Evolutionary conservation across 2,888 invertebrate species (phyloP).

Genomic region (Plagodis pulveraria): DNA sequence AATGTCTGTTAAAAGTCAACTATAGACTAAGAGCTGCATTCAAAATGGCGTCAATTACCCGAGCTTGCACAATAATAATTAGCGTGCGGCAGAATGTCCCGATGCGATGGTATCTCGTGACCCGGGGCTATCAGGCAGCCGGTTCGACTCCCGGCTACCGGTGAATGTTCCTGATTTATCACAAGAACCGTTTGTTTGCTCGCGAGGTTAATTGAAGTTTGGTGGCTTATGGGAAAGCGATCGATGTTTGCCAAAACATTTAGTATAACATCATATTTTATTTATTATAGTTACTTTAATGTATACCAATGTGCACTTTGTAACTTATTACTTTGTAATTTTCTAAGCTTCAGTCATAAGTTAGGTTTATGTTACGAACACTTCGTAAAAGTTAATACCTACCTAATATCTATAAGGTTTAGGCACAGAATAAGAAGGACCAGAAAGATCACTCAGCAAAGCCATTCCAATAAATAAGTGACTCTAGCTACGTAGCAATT

Average conservation of each 20-base stretch:
- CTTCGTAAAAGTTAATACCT: too few species aligned
- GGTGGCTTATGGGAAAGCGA: conserved; percentile 23
- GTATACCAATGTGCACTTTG: too few species aligned
- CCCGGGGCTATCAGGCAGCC: conserved; percentile 74
- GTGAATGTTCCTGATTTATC: conserved; percentile 72
- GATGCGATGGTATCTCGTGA: conserved; percentile 72
- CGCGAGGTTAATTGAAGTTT: conserved; percentile 68
- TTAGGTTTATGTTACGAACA: too few species aligned
- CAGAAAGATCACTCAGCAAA: too few species aligned
- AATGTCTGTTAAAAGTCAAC: conserved; percentile 13
- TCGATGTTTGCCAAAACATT: neutral
- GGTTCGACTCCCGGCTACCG: conserved; percentile 72
- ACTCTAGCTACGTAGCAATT: too few species aligned
- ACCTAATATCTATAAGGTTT: too few species aligned
- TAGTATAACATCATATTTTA: too few species aligned
- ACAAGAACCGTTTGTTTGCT: conserved; percentile 59
- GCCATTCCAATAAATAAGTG: too few species aligned
- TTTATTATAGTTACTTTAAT: too few species aligned
- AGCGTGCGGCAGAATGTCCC: conserved; percentile 69
- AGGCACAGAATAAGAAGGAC: too few species aligned
- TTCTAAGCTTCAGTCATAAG: too few species aligned
- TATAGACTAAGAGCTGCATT: conserved; percentile 28
- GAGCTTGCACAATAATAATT: conserved; percentile 61
- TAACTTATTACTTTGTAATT: too few species aligned
- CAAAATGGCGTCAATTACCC: conserved; percentile 68